Percentiles rank a stretch among this genome's conserved stretches.
Conservation (phyloP, 2,888 invertebrate species). For the Bursaphelenchus okinawaensis region DNA sequence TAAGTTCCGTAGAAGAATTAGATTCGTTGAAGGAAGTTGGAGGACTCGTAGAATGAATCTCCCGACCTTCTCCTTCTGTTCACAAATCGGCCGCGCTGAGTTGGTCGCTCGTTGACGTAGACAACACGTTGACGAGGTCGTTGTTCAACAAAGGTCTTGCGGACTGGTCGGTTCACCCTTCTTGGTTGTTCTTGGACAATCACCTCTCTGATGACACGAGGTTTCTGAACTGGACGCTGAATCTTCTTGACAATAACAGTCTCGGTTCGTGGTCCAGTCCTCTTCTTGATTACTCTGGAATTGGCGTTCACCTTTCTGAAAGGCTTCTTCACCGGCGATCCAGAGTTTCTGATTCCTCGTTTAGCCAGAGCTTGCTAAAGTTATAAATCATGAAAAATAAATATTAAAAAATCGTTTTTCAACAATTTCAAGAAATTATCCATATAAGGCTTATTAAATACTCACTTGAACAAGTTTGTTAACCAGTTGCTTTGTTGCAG, state of each 20-base stretch:
- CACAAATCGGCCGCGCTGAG: not conserved
- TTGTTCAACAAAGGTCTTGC: conserved; percentile 4
- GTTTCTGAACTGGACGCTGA: conserved; percentile 4
- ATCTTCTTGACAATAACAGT: conserved; percentile 16
- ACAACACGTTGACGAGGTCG: conserved; percentile 11
- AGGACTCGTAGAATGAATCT: conserved; percentile 33
- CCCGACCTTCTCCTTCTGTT: not conserved
- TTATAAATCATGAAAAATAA: not conserved
- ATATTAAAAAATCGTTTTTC: no score
- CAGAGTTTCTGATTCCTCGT: conserved; percentile 6
- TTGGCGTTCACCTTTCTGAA: not conserved
- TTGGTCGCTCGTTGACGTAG: conserved; percentile 9
- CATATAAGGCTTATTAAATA: not conserved
- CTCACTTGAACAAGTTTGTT: conserved; percentile 7
- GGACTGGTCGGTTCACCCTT: conserved; percentile 8
- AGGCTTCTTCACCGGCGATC: not conserved
- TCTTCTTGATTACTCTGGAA: conserved; percentile 11
- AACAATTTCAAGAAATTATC: no score
- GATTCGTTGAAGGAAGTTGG: conserved; percentile 30
- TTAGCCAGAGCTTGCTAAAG: not conserved
- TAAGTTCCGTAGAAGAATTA: no score
- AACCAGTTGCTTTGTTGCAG: conserved; percentile 9
- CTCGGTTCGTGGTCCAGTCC: not conserved
- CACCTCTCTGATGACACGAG: conserved; percentile 4
- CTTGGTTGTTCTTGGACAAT: conserved; percentile 16